phyloP scores from a whole-genome alignment of 2,113 vertebrate genomes.

The Mesitornis unicolor region DNA sequence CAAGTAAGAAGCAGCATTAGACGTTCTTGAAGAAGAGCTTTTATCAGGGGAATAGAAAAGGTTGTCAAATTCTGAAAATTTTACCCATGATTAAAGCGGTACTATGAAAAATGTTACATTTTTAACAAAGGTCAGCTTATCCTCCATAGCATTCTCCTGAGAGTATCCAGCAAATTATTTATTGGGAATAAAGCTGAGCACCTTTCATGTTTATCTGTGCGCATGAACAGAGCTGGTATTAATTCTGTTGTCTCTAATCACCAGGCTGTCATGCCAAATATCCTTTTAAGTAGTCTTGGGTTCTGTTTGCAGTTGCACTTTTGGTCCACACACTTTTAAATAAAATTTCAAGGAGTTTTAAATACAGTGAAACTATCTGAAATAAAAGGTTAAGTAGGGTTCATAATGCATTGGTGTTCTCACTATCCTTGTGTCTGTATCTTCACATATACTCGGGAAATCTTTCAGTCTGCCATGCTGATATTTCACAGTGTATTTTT shows the following conservation, averaged over 20 bases:
- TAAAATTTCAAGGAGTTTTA: not conserved
- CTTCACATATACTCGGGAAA: not conserved
- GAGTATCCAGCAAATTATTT: constrained; percentile 62
- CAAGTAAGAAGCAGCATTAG: constrained; percentile 90
- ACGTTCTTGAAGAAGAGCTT: constrained; percentile 81
- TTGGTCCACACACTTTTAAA: not conserved
- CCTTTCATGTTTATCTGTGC: constrained; percentile 32
- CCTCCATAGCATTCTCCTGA: constrained; percentile 45
- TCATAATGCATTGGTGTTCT: not conserved
- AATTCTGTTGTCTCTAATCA: not conserved
- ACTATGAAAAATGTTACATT: constrained; percentile 82
- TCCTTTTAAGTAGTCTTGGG: not conserved
- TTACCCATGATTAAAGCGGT: constrained; percentile 80
- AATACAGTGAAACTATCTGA: not conserved
- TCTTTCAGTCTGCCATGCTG: not conserved
- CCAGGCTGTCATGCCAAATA: not conserved
- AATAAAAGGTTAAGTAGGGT: not conserved
- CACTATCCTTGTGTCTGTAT: not conserved
- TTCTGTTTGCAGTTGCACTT: not conserved
- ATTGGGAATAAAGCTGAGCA: constrained; percentile 65
- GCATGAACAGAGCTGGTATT: not conserved
- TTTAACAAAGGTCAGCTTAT: constrained; percentile 80
- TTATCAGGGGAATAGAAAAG: constrained; percentile 83
- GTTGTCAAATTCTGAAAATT: constrained; percentile 86
- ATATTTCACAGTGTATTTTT: not conserved